Evolutionary conservation across 2,888 invertebrate genomes (phyloP), one percentile per base, ranked within the genome.

Genomic region (Gibbula magus): DNA sequence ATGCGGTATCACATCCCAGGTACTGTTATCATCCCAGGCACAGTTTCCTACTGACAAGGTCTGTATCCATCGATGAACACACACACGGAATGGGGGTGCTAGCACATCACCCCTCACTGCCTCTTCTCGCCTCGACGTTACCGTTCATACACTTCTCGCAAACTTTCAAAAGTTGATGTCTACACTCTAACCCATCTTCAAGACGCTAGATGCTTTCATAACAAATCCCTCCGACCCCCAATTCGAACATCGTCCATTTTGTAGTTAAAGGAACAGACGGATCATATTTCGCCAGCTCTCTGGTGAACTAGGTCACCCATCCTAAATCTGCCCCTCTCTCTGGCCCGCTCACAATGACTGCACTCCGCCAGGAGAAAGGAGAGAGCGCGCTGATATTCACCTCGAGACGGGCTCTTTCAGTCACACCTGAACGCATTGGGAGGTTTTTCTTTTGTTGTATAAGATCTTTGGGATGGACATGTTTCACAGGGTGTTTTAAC

Each of bases 241-340:
- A 51, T 75, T 54, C 53, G 53, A 52, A 52, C 75, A 75, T 54
- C 75, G 53, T 75, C 75, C 75, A 75, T 75, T 75, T 75, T 75
- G 75, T 54, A 53, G 20, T 75, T 29, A 52, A 54, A 53, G 54
- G 75, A 53, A 54, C 53, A 75, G 29, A 32, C 18, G 35, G 75
- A 75, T 75, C 75, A 53, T 52, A 75, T 75, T 75, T 75, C 75
- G 32, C 32, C 70, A 70, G 70, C 20, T 35, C 39, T 70, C 35
- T 35, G 3, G n/a, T 20, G 70, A 70, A 32, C 32, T 70, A 70
- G 70, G 70, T 70, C 70, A 70, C 70, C 70, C 70, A 70, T 70
- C 70, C 70, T 70, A 70, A 70, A 70, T 70, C 70, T 35, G 70
- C 20, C 70, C 70, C 70, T 25, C 70, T 61, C 35, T 39, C 70